Evolutionary conservation across 30 jellyfish, hydroid and myxozoan genomes (phyloP), one percentile per base, ranked within the genome.

Genomic region (Pseudorhiza aurosa): DNA sequence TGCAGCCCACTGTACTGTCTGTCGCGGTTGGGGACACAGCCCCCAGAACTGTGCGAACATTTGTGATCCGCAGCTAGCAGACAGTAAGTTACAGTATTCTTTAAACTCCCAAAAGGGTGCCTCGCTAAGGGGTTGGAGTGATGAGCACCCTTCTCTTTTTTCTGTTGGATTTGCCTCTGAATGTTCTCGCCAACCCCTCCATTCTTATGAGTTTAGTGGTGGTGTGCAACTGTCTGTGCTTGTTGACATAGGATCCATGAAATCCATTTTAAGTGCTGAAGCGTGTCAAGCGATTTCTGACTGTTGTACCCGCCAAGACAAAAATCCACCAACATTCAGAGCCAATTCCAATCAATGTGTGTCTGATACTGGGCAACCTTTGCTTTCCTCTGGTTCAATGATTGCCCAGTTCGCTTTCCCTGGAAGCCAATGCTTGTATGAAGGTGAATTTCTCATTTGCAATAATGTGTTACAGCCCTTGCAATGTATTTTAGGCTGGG

Each of bases 11-110:
- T n/a, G n/a, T n/a, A 65, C 46, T 27, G 50, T 10, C 39, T 65
- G 80, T n/a, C 14, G 80, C 35, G 80, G 80, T 40, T 65, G 80
- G 80, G 80, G 67, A 31, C 80, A 65, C 80, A 37, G 63, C 29
- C 35, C 80, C 63, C 80, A 32, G 80, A 42, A 35, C 42, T 65
- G 80, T 42, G 26, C 80, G 2, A 65, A 26, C 53, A 0, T 8
- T 35, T 60, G 75, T 29, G 17, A 29, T 60, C 75, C 27, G 5
- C 30, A 5, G 15, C 75, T 2, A 60, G 51, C 27, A 29, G 55
- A 15, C 21, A 0, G 75, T 60, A 12, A 60, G 75, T 60, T 29
- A 25, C 30, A 51, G 30, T 5, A 5, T 51, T 24, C 8, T 60
- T 60, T 57, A 60, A 60, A 26, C 75, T 60, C 14, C 75, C 75